Base-by-base conservation (phyloP, 2,113 vertebrate genomes). In the Ceyx cyanopectus region DNA sequence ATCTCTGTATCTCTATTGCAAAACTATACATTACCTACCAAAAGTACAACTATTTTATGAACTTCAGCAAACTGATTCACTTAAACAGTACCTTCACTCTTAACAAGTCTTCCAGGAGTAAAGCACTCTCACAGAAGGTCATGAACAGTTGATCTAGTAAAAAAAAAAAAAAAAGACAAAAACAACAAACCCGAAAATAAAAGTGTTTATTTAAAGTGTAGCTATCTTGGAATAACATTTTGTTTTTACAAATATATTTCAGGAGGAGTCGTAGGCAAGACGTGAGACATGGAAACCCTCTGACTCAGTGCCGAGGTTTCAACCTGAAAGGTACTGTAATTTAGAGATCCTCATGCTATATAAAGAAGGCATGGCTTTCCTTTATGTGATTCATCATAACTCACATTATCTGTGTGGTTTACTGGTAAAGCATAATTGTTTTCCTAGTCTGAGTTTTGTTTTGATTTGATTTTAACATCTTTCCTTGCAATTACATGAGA, bases 251-350 rank as follows among this genome's bases (percentile, higher is more conserved):
- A 68, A 72, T 34, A 81, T 85, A 46, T 93, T 93, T 43, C 58
- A 99, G 99, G 97, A 98, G 99, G 90, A 99, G 99, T 97, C 98
- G 99, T 80, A 98, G 99, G 96, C 99, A 99, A 97, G 99, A 99
- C 4, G 98, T 99, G 75, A 99, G 99, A 97, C 98, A 99, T 82
- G 99, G 99, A 88, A 99, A 99, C 90, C 99, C 99, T 79, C 96
- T 99, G 94, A 99, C 99, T 56, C 99, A 99, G 45, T 99, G 99
- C 94, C 97, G 99, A 97, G 99, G 99, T 87, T 99, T 99, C 97
- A 99, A 99, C 92, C 97, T 99, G 20, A 99, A 99, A 99, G 99
- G 99, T 99, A 98, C 69, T 83, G 15, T 81, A 94, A 90, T 63
- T 87, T 73, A 72, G 23, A 69, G 46, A 30, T 51, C 16, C 12